Conservation (phyloP, 1,140 invertebrate species). For the Neotoxoptera formosana region DNA sequence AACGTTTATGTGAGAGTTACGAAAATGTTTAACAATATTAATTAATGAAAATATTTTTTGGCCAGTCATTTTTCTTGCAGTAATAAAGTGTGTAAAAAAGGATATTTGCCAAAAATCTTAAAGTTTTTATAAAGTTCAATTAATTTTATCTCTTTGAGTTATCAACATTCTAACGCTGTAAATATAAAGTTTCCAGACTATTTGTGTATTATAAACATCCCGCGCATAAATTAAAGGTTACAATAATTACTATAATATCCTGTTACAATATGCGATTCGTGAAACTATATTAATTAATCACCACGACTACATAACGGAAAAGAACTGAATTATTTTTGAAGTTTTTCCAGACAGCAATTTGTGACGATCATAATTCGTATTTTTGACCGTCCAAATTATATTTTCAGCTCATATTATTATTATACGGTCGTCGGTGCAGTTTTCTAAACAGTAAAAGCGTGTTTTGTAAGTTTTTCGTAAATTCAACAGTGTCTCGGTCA, state of each 20-base stretch:
- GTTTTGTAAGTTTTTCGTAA: not conserved
- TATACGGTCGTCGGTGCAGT: not conserved
- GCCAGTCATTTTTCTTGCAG: not conserved
- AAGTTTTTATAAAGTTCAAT: conserved; percentile 41
- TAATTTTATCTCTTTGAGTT: conserved; percentile 35
- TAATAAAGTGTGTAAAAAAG: not conserved
- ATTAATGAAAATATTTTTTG: not conserved
- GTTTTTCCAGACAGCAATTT: not conserved
- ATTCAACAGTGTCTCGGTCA: not conserved
- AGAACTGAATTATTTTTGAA: not conserved
- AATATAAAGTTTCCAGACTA: not conserved
- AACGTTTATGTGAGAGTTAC: not conserved
- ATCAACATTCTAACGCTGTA: not conserved
- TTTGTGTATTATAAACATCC: not conserved
- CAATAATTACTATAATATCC: conserved; percentile 5
- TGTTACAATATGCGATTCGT: not conserved
- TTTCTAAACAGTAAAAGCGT: not conserved
- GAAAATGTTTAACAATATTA: not conserved
- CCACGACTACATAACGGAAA: not conserved
- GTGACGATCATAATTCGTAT: not conserved
- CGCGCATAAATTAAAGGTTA: conserved; percentile 16
- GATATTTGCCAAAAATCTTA: not conserved
- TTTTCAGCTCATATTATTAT: not conserved
- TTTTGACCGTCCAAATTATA: not conserved
- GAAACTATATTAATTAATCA: not conserved